These are phyloP conservation scores for Irena cyanogastra DNA, from an alignment of 2,113 vertebrate genomes.

Conservation along the genomic window DNA sequence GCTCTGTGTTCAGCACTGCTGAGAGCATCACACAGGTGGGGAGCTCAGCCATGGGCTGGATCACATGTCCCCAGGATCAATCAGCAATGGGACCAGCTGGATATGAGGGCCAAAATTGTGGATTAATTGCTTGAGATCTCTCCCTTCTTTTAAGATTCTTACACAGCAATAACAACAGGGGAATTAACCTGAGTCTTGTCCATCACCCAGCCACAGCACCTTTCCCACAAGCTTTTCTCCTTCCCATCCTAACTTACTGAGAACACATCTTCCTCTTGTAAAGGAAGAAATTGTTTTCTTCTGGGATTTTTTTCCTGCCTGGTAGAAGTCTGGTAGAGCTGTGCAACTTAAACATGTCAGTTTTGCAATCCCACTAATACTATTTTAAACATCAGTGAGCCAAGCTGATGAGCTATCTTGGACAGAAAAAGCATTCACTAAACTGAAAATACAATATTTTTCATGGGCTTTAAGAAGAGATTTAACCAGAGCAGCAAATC, in stretches of 20 bases:
- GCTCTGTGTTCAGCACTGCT: not conserved
- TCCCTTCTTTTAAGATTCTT: too few species aligned
- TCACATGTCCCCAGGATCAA: not conserved
- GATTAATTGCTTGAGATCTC: not conserved
- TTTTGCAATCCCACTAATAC: not conserved
- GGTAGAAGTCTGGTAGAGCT: not conserved
- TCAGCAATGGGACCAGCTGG: not conserved
- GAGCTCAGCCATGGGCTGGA: not conserved
- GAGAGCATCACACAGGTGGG: not conserved
- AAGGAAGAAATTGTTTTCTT: not conserved
- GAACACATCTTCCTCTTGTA: not conserved
- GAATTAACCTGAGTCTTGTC: not conserved
- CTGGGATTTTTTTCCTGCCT: not conserved
- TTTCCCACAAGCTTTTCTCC: not conserved
- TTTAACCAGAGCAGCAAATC: not conserved
- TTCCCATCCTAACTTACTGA: not conserved
- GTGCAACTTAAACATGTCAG: not conserved
- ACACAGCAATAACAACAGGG: not conserved
- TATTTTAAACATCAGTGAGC: not conserved
- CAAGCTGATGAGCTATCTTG: not conserved
- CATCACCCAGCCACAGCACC: not conserved
- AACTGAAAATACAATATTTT: not conserved
- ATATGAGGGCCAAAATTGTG: not conserved
- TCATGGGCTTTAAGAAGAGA: not conserved
- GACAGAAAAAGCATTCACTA: not conserved